Percentiles rank a stretch among this genome's conserved stretches.
phyloP scores from a whole-genome alignment of 2,888 invertebrate species.

The Dilophus febrilis region DNA sequence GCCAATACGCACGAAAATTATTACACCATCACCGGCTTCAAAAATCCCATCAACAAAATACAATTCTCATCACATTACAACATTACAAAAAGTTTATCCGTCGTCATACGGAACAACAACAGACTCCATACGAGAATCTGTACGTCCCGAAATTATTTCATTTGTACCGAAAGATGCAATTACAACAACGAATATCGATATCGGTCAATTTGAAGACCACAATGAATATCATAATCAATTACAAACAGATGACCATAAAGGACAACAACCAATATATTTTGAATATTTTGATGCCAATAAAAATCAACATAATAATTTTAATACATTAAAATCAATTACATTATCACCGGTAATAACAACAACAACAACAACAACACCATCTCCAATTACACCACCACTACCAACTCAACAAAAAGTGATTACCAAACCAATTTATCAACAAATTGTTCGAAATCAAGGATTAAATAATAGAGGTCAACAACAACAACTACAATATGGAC shows the following conservation, averaged over 20 bases:
- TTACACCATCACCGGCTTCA: not conserved
- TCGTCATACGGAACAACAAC: no score
- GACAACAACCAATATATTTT: conserved; percentile 30
- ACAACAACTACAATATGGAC: conserved; percentile 17
- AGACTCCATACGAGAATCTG: no score
- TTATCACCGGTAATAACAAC: conserved; percentile 14
- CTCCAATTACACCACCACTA: conserved; percentile 7
- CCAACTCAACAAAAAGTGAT: conserved; percentile 16
- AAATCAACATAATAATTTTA: not conserved
- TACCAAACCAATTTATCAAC: not conserved
- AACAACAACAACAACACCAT: not conserved
- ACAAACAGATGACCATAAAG: conserved; percentile 13
- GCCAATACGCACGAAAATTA: conserved; percentile 1
- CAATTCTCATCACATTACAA: not conserved
- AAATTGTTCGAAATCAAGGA: no score
- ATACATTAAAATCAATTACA: conserved; percentile 20
- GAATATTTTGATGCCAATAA: conserved; percentile 26
- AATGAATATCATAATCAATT: conserved; percentile 12
- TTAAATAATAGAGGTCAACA: conserved; percentile 12
- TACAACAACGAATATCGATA: no score
- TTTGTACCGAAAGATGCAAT: conserved; percentile 21
- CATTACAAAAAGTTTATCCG: not conserved
- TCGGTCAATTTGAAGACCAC: no score
- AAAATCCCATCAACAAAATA: not conserved
- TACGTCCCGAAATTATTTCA: conserved; percentile 16